Evolutionary conservation across 2,888 invertebrate genomes (phyloP), one percentile per base, ranked within the genome.

Genomic region (Mythimna albipuncta): DNA sequence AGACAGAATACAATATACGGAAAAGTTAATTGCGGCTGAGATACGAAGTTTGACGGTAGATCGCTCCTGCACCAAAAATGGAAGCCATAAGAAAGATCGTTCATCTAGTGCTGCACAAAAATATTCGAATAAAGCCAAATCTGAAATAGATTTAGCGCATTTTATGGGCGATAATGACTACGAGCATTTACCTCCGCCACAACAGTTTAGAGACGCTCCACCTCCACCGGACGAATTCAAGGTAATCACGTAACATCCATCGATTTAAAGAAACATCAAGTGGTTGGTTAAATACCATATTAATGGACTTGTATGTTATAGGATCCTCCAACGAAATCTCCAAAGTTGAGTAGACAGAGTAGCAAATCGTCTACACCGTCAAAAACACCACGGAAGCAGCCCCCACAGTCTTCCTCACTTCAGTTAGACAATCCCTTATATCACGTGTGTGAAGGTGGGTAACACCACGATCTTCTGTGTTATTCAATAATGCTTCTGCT

Each of bases 161-260:
- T 94, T 97, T 69, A 85, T 89, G n/a, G 96, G 96, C 65, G 96
- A 97, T 83, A 97, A 96, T 90, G 97, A 97, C 57, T 97, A 98
- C 88, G 98, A 98, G 85, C 97, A 98, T 88, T 96, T 98, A 76
- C 98, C 98, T 44, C 98, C 98, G 0, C 98, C 98, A 2, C 98
- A 98, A 89, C 98, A 98, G 93, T 98, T 98, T 89, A 97, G 98
- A 91, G 98, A 98, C 93, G 97, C 97, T 64, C 97, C 98, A 32
- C 97, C 98, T 57, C 98, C 98, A 11, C 98, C 98, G 0, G 98
- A 98, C 85, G 97, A 97, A 86, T 98, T 98, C 87, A 96, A 94
- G 94, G 96, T 96, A 92, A 86, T 57, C 72, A 73, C 41, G 71
- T 65, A 69, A 67, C 64, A 77, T 70, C 76, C 58, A 72, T 73